These are phyloP conservation scores for Python bivittatus DNA, from an alignment of 2,113 vertebrate genomes.

Conservation along the genomic window DNA sequence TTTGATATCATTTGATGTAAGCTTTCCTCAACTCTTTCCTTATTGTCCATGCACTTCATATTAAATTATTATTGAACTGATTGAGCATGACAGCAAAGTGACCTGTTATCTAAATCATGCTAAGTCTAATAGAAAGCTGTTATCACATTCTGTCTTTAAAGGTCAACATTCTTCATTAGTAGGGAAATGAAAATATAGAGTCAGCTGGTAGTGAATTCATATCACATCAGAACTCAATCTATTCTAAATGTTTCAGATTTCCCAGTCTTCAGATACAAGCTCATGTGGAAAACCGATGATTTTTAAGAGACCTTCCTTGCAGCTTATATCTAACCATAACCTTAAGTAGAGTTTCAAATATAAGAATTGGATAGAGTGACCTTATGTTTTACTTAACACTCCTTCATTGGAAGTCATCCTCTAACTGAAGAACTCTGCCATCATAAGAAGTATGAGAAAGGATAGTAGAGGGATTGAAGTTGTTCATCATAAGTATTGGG, in stretches of 20 bases:
- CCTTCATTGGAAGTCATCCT: background rate
- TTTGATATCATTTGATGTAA: too few relatives aligned
- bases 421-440: background rate
- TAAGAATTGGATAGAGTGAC: background rate
- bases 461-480: background rate
- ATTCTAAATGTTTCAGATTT: background rate
- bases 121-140: constrained; percentile 2
- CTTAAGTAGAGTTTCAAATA: background rate
- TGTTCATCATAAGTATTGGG: background rate
- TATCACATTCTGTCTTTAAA: background rate
- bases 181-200: background rate
- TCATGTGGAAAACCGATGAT: background rate
- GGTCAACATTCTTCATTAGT: background rate
- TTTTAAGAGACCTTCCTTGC: background rate
- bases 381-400: background rate
- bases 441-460: background rate
- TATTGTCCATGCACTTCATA: background rate
- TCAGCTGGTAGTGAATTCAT: background rate
- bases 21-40: background rate
- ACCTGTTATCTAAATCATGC: background rate
- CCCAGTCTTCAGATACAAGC: background rate
- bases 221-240: background rate
- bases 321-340: background rate
- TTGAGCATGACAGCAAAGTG: background rate
- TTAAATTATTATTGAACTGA: constrained; percentile 10